These are phyloP conservation scores for Cosmorhoe ocellata DNA, from an alignment of 2,888 invertebrate genomes.

Conservation along the genomic window DNA sequence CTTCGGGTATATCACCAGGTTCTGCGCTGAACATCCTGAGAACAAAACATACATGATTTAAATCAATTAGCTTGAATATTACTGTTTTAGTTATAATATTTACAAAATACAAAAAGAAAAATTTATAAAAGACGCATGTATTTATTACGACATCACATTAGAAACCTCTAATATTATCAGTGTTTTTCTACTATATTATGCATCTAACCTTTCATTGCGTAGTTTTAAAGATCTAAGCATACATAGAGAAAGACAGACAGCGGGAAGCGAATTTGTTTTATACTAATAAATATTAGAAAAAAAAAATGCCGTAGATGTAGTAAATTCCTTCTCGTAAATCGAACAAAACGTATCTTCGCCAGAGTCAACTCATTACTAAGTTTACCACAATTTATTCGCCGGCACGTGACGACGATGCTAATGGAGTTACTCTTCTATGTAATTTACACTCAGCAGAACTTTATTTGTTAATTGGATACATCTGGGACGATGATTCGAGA, in stretches of 20 bases:
- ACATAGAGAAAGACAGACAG: too few species aligned
- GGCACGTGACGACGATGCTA: constrained; percentile 56
- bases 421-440: constrained; percentile 25
- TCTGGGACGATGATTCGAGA: constrained; percentile 9
- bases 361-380: constrained; percentile 57
- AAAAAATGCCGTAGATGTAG: too few species aligned
- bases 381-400: constrained; percentile 62
- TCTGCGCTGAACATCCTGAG: constrained; percentile 72
- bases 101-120: too few species aligned
- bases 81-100: too few species aligned
- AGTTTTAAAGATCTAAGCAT: too few species aligned
- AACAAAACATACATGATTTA: constrained; percentile 13
- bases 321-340: too few species aligned
- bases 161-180: too few species aligned
- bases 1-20: constrained; percentile 87
- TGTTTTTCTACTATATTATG: too few species aligned
- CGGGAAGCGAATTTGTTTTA: too few species aligned
- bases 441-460: constrained; percentile 22
- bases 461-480: constrained; percentile 24
- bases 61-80: not conserved
- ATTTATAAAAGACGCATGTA: not conserved
- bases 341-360: constrained; percentile 24
- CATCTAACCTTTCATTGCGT: too few species aligned
- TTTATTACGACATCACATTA: too few species aligned
- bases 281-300: too few species aligned